These are phyloP conservation scores for Mionectes macconnelli DNA, from an alignment of 2,113 vertebrate species.

Conservation along the genomic window DNA sequence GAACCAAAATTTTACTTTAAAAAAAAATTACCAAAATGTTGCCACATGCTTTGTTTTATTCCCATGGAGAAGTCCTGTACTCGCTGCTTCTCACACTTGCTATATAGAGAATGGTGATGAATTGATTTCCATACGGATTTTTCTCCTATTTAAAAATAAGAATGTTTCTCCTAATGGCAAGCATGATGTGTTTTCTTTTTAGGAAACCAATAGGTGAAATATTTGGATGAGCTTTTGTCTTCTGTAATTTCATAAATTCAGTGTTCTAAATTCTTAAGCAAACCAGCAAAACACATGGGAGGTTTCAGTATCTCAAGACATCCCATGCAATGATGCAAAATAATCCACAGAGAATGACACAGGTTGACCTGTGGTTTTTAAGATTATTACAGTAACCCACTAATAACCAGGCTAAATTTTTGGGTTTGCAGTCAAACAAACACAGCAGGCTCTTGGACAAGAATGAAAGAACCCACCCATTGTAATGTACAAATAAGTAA, in stretches of 20 bases:
- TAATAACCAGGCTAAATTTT: neutral
- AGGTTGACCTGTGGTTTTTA: neutral
- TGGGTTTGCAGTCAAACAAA: neutral
- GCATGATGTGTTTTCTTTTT: neutral
- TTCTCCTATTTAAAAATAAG: conserved; percentile 13
- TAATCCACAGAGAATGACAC: neutral
- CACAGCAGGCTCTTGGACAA: accelerated
- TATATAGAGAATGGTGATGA: neutral
- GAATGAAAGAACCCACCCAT: neutral
- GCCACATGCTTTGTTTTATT: neutral
- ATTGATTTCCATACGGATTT: neutral
- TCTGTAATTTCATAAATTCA: neutral
- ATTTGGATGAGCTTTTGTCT: neutral
- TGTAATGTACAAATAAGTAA: neutral
- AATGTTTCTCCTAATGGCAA: neutral
- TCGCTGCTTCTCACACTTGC: neutral
- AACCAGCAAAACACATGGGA: neutral
- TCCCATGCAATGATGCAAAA: neutral
- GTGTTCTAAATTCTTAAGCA: neutral
- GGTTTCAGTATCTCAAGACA: neutral
- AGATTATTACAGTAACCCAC: accelerated
- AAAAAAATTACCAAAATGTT: neutral
- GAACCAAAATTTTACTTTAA: neutral
- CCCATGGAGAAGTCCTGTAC: neutral
- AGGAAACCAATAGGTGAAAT: neutral